These are phyloP conservation scores for Mesitornis unicolor DNA, from an alignment of 2,113 vertebrate genomes.

Conservation along the genomic window DNA sequence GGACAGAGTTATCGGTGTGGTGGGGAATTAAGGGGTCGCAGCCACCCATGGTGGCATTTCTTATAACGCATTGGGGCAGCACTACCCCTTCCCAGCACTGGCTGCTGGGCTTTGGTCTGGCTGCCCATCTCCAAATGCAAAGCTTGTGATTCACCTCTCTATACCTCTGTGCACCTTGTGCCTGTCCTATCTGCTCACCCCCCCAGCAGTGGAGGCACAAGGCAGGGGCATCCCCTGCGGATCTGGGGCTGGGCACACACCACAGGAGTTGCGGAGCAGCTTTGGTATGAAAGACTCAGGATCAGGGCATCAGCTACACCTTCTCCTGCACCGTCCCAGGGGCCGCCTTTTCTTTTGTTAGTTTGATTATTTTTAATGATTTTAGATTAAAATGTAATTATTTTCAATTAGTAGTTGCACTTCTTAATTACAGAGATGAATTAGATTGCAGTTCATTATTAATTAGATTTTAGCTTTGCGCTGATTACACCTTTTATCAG, in stretches of 20 bases:
- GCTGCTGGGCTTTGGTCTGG: neutral
- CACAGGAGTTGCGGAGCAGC: neutral
- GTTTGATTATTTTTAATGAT: slow-evolving; percentile 51
- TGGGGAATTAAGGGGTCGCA: neutral
- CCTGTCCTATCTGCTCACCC: neutral
- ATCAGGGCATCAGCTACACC: neutral
- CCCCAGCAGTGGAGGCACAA: neutral
- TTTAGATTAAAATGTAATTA: slow-evolving; percentile 54
- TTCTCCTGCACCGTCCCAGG: neutral
- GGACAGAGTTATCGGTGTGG: fast-evolving
- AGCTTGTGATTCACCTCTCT: neutral
- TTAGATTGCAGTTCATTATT: slow-evolving; percentile 34
- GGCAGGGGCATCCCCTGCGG: neutral
- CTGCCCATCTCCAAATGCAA: neutral
- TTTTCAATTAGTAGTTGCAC: slow-evolving; percentile 37
- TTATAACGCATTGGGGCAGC: neutral
- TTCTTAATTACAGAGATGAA: slow-evolving; percentile 30
- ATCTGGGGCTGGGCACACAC: neutral
- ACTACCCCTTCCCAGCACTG: neutral
- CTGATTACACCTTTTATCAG: neutral
- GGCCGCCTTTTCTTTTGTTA: slow-evolving; percentile 13
- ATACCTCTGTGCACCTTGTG: neutral
- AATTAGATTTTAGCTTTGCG: slow-evolving; percentile 46
- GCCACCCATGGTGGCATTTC: neutral
- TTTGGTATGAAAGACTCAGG: neutral